Base-by-base conservation (phyloP, 2,888 invertebrate genomes). In the Xanthia icteritia region DNA sequence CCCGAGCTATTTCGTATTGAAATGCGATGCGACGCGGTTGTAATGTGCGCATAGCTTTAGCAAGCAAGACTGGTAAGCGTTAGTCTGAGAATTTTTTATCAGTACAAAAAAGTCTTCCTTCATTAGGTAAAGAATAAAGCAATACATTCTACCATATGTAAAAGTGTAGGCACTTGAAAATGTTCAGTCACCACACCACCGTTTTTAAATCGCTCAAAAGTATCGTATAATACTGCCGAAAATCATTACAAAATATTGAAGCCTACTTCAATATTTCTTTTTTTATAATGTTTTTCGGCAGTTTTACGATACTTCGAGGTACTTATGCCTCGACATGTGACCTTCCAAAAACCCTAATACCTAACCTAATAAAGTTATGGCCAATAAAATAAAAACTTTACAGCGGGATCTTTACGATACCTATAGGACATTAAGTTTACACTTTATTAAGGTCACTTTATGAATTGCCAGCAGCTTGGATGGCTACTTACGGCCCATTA, bases 381-480 rank as follows among this genome's bases (percentile, higher is more conserved):
- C 48, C 64, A 78, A 71, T 89, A 83, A 85, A 89, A 83, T 83
- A 81, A 85, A 87, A 84, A 82, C 68, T 87, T 89, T 84, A 88
- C 83, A 84, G 64, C 84, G 76, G 81, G 31, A 65, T 86, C 84
- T 89, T 89, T 86, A 85, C 84, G 88, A 87, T 71, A n/a, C n/a
- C n/a, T n/a, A 77, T 83, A 60, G 76, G 74, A 77, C 87, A 82
- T 87, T 88, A 90, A 90, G 76, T 85, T 78, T 73, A 82, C 87
- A 84, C 82, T 90, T 90, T 89, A 89, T 87, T 89, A 86, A 86
- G 89, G 83, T 81, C 83, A 75, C 83, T 84, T 85, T 84, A 86
- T 82, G 81, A 85, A 86, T 83, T 76, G 69, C 72, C 68, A 81
- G 73, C 71, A 68, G 73, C 66, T 73, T 78, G 69, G 60, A 83